Evolutionary conservation across 2,113 vertebrate species (phyloP).

Genomic region (Coreoperca whiteheadi): DNA sequence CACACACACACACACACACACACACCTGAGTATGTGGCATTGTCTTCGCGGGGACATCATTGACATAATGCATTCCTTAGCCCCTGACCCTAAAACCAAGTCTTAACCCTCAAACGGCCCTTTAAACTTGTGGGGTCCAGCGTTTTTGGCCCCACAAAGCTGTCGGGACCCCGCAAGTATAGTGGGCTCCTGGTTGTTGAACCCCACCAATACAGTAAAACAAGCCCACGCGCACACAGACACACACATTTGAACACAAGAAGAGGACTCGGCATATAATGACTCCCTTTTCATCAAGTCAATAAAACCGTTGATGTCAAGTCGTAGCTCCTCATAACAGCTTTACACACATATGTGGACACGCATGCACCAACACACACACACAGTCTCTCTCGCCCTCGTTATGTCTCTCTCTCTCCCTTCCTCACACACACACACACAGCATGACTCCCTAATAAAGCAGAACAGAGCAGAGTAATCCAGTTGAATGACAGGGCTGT

Average conservation of each 20-base stretch:
- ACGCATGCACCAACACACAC: background rate
- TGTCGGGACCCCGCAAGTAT: too few species aligned
- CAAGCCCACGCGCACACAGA: too few species aligned
- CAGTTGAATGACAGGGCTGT: conserved; percentile 29
- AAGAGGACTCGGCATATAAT: background rate
- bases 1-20: background rate
- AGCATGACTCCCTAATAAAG: conserved; percentile 44
- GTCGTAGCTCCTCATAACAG: conserved; percentile 30
- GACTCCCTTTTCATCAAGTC: conserved; percentile 49
- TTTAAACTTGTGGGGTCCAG: too few species aligned
- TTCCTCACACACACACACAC: conserved; percentile 27
- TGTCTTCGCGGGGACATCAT: too few species aligned
- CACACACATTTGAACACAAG: conserved; percentile 17
- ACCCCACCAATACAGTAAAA: too few species aligned
- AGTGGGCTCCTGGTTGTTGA: too few species aligned
- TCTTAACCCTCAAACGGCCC: too few species aligned
- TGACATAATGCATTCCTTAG: too few species aligned
- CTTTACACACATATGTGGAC: background rate
- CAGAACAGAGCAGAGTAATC: conserved; percentile 47
- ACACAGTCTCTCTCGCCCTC: background rate
- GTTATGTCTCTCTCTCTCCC: too few species aligned
- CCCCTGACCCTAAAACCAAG: too few species aligned
- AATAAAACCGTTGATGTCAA: conserved; percentile 51
- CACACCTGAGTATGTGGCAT: too few species aligned
- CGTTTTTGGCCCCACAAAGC: too few species aligned